Percentiles rank a stretch among this genome's conserved stretches.
These are phyloP conservation scores for Catharus minimus DNA, from an alignment of 2,113 vertebrate genomes.

Conservation along the genomic window DNA sequence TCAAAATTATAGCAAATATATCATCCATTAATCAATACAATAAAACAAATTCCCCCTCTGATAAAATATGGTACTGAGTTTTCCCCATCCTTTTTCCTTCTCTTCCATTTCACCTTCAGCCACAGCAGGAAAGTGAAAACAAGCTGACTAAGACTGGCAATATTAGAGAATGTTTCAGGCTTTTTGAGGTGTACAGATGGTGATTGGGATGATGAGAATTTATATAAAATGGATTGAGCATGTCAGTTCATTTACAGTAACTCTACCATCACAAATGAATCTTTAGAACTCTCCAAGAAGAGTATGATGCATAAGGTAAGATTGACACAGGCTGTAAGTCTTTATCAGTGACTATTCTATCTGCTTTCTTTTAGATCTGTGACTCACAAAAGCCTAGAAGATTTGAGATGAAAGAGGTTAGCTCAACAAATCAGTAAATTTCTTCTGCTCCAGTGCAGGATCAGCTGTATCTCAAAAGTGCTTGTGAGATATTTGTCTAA, in stretches of 20 bases:
- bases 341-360: not conserved
- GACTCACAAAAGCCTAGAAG: not conserved
- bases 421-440: slow-evolving; percentile 2
- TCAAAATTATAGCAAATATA: not conserved
- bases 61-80: not conserved
- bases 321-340: not conserved
- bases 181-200: not conserved
- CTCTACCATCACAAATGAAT: not conserved
- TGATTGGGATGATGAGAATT: not conserved
- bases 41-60: not conserved
- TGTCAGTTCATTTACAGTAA: slow-evolving; percentile 4
- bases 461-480: not conserved
- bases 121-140: not conserved
- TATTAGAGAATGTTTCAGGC: not conserved
- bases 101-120: not conserved
- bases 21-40: not conserved
- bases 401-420: slow-evolving; percentile 15
- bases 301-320: not conserved
- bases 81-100: not conserved
- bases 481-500: not conserved
- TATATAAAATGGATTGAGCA: not conserved
- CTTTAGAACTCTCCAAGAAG: not conserved
- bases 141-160: not conserved
- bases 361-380: not conserved
- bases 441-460: not conserved